A percentile compares a stretch with the other conserved stretches of the same genome.
phyloP scores from a whole-genome alignment of 2,888 invertebrate species.

The Frankliniella fusca region DNA sequence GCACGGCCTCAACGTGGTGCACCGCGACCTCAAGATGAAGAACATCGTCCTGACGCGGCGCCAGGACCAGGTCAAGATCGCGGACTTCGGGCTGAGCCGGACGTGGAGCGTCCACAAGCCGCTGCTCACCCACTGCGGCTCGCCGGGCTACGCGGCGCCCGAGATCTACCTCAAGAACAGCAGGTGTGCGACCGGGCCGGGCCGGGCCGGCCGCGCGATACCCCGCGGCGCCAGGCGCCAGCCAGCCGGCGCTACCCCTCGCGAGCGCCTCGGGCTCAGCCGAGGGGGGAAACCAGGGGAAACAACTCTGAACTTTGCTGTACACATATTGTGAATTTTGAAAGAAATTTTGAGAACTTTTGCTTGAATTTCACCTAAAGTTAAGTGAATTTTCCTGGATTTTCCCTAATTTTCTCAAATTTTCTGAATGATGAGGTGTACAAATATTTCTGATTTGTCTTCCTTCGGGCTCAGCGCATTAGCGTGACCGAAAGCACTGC shows the following conservation, averaged over 20 bases:
- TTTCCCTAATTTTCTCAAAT: too few species aligned
- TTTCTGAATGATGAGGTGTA: too few species aligned
- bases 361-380: too few species aligned
- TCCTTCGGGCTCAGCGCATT: too few species aligned
- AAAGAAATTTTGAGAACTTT: too few species aligned
- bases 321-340: too few species aligned
- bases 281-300: too few species aligned
- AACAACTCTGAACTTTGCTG: too few species aligned
- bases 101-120: not conserved
- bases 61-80: conserved; percentile 12
- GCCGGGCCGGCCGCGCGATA: not conserved
- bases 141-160: conserved; percentile 15
- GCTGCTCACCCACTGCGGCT: conserved; percentile 15
- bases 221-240: not conserved
- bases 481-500: not conserved
- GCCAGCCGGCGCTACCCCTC: not conserved
- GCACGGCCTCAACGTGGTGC: conserved; percentile 63
- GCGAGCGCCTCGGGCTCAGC: too few species aligned
- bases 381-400: too few species aligned
- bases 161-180: conserved; percentile 1
- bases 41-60: not conserved
- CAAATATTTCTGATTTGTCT: too few species aligned
- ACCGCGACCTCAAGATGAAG: conserved; percentile 47
- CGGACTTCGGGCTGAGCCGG: not conserved
- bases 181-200: not conserved